phyloP scores from a whole-genome alignment of 2,888 invertebrate genomes.

The Dyspetes luteomarginatus region DNA sequence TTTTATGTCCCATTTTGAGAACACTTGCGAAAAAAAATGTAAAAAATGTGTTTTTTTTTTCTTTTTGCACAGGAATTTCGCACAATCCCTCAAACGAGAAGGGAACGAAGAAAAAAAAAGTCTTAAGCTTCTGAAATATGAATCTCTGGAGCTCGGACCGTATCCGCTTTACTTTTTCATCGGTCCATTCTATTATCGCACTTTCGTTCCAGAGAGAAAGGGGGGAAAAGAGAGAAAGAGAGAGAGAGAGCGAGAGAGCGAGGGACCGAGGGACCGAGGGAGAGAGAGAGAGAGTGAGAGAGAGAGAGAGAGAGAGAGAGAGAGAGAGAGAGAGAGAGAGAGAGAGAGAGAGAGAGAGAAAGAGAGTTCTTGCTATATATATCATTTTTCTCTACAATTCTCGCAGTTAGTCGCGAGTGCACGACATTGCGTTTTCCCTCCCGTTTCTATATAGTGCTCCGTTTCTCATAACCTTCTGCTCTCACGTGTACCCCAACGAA shows the following conservation, averaged over 20 bases:
- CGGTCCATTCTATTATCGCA: slow-evolving; percentile 43
- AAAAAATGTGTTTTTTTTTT: background rate
- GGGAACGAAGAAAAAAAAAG: slow-evolving; percentile 51
- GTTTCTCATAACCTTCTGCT: slow-evolving; percentile 30
- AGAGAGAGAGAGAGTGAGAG: slow-evolving; percentile 8
- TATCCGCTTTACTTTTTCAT: slow-evolving; percentile 62
- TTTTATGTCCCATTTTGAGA: slow-evolving; percentile 6
- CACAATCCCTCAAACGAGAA: slow-evolving; percentile 37
- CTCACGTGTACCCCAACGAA: slow-evolving; percentile 34
- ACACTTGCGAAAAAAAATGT: slow-evolving; percentile 16
- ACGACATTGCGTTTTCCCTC: slow-evolving; percentile 38
- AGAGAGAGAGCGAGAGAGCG: slow-evolving; percentile 14
- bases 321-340: slow-evolving; percentile 13
- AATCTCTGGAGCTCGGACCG: slow-evolving; percentile 51
- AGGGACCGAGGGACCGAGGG: background rate
- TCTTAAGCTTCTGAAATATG: slow-evolving; percentile 71
- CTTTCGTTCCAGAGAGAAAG: slow-evolving; percentile 16
- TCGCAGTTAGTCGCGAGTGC: slow-evolving; percentile 12
- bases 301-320: slow-evolving; percentile 22
- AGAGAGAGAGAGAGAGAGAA: slow-evolving; percentile 18
- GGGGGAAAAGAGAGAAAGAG: slow-evolving; percentile 11
- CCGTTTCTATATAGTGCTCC: slow-evolving; percentile 24
- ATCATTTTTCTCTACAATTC: slow-evolving; percentile 24
- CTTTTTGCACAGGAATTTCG: slow-evolving; percentile 18
- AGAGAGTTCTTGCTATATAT: background rate